Evolutionary conservation across 2,797 vertebrate genomes (phyloP), one percentile per base, ranked within the genome.

Genomic region (Mastacembelus armatus): DNA sequence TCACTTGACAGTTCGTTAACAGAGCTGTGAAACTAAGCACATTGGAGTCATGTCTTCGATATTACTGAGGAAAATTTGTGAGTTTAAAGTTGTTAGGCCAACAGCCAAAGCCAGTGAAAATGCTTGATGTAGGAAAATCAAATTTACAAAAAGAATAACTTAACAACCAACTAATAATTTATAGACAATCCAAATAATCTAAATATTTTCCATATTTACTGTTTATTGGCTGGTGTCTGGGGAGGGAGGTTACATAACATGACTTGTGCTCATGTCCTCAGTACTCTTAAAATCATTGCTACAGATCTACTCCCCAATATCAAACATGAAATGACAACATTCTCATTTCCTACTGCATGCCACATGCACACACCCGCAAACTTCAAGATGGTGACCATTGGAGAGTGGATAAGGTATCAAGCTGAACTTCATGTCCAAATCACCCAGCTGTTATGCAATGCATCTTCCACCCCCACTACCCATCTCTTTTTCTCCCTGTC

Each of bases 371-470:
- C 27, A 39, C 47, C 16, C 24, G 24, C 12, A 21, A 15, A 14
- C 33, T 4, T 30, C 12, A 61, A 21, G 7, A 60, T 27, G 50
- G 48, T 14, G 63, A 19, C 48, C 36, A n/a, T 64, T 42, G 32
- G 51, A 43, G 38, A 36, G 52, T 3, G 44, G 77, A 68, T 80
- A 67, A 52, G n/a, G 40, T 67, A 40, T 82, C 35, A n/a, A 67
- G 63, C 67, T 60, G 14, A 75, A 69, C 73, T 43, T 44, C 15
- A 32, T 14, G 66, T 66, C 67, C 66, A 76, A 60, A 71, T 72
- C 76, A 68, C 32, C 55, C 62, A 24, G 36, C 61, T 39, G 84
- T 89, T 89, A 85, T 43, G 74, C 69, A 88, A 89, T 2, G 0
- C 45, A 21, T 35, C 30, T 15, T 63, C 62, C 61, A 9, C 64